Conservation (phyloP, 2,888 invertebrate genomes). For the Chrysolina americana region DNA sequence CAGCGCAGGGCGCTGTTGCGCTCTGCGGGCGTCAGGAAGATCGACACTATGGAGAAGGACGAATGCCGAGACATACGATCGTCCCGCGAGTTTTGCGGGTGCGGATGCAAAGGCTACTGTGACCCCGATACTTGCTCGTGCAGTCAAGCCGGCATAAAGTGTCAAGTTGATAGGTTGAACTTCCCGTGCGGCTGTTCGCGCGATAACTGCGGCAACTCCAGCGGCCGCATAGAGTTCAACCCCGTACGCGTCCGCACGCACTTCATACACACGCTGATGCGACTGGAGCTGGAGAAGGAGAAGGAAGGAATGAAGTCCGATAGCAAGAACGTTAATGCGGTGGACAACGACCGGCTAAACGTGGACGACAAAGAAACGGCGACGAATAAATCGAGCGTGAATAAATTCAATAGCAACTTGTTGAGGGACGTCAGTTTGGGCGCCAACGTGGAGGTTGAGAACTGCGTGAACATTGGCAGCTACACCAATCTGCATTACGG, state of each 20-base stretch:
- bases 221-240: slow-evolving; percentile 96
- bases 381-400: slow-evolving; percentile 52
- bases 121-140: slow-evolving; percentile 97
- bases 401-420: slow-evolving; percentile 66
- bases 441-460: slow-evolving; percentile 75
- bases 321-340: slow-evolving; percentile 70
- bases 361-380: slow-evolving; percentile 22
- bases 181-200: slow-evolving; percentile 98
- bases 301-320: slow-evolving; percentile 67
- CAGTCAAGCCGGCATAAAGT: slow-evolving; percentile 95
- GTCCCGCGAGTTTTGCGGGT: slow-evolving; percentile 94
- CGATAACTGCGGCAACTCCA: slow-evolving; percentile 93
- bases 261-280: slow-evolving; percentile 97
- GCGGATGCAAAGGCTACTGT: slow-evolving; percentile 93
- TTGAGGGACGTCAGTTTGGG: slow-evolving; percentile 73
- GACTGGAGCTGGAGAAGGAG: slow-evolving; percentile 83
- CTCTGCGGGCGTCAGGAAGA: slow-evolving; percentile 94
- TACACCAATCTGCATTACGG: slow-evolving; percentile 81
- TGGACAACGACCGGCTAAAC: slow-evolving; percentile 70
- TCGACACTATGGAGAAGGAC: slow-evolving; percentile 93
- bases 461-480: slow-evolving; percentile 77
- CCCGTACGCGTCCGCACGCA: slow-evolving; percentile 96
- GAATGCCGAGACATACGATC: slow-evolving; percentile 93
- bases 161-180: slow-evolving; percentile 95
- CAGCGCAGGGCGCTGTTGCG: slow-evolving; percentile 90